Base-by-base conservation (phyloP, 2,888 invertebrate species). In the Acleris literana region DNA sequence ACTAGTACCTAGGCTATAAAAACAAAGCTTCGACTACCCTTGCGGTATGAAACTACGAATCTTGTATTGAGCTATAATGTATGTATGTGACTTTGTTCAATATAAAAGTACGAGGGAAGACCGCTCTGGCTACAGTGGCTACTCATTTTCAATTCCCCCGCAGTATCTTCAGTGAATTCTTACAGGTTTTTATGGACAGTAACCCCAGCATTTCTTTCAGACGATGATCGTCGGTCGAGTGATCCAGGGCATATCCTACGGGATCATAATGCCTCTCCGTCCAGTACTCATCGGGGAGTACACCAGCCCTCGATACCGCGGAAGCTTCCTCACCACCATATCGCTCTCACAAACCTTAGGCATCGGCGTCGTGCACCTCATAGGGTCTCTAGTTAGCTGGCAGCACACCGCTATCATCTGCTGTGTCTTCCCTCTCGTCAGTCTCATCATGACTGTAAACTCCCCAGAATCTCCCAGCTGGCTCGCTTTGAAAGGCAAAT, bases 401-500 rank as follows among this genome's bases (percentile, higher is more conserved):
- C 78, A 87, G 70, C 73, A 78, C 6, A 86, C 90, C 7, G 92
- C 93, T 1, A 74, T 87, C 3, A 71, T 91, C 13, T 84, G 85
- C 68, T 77, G 81, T 1, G 33, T 73, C 4, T 74, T 89, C n/a
- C 86, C 90, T 2, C 68, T 88, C 5, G 70, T 84, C 7, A 83
- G 90, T 4, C 74, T 93, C n/a, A 22, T 69, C 11, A 68, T 73
- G 61, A 68, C 64, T 1, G 46, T 68, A 0, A 71, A 61, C n/a
- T 76, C 93, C 16, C 93, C 93, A 0, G 95, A 95, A 80, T 92
- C 94, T 6, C 94, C 94, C 0, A 83, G 86, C 43, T 95, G 94
- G 94, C 74, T 95, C 46, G 81, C 93, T 0, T 84, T 90, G 6
- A 90, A 89, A 64, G 89, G 88, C 3, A 81, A 83, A 9, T 73